These are phyloP conservation scores for Origma solitaria DNA, from an alignment of 2,113 vertebrate species.

Conservation along the genomic window DNA sequence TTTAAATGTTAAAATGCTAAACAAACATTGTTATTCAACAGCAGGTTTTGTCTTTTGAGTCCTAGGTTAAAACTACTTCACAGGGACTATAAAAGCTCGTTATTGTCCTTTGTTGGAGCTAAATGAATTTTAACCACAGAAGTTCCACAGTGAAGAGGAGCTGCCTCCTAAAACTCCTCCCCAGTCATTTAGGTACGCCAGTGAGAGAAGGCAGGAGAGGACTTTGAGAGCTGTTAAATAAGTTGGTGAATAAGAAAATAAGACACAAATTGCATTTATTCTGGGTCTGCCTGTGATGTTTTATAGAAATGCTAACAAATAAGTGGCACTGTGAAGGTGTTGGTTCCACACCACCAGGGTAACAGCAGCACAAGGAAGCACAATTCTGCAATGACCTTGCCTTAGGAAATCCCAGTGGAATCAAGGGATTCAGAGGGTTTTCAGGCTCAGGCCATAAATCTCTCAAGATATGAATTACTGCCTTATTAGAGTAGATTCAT, in stretches of 20 bases:
- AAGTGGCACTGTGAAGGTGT: background rate
- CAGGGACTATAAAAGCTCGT: background rate
- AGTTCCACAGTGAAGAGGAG: background rate
- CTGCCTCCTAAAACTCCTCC: background rate
- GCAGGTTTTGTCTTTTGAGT: conserved; percentile 28
- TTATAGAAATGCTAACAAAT: background rate
- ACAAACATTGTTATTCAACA: conserved; percentile 47
- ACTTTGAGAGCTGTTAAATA: background rate
- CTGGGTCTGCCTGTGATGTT: background rate
- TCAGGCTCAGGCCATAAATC: conserved; percentile 23
- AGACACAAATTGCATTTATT: background rate
- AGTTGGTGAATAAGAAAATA: background rate
- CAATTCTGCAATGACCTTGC: background rate
- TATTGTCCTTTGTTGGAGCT: conserved; percentile 20
- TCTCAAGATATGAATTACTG: conserved; percentile 30
- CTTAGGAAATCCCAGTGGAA: background rate
- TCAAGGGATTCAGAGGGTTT: background rate
- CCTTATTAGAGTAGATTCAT: conserved; percentile 50
- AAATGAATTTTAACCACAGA: background rate
- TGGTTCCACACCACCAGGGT: background rate
- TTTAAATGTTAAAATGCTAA: conserved; percentile 59
- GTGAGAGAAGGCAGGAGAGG: background rate
- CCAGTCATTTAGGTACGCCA: background rate
- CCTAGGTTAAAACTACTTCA: conserved; percentile 52
- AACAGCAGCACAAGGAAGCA: background rate